Conservation (phyloP, 2,113 vertebrate species). For the Catharus minimus region DNA sequence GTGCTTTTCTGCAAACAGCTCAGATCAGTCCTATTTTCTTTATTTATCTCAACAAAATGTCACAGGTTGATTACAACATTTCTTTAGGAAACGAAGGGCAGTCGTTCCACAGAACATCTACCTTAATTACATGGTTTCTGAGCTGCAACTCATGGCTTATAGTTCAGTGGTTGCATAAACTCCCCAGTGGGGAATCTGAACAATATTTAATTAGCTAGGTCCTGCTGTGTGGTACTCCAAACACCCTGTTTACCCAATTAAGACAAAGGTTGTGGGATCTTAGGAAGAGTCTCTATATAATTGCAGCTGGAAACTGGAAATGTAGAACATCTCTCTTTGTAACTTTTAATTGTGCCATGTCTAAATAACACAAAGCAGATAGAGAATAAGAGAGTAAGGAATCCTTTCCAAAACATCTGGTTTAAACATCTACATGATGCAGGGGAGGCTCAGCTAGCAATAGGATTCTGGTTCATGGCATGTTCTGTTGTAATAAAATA, state of each 20-base stretch:
- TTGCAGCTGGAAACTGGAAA: conserved; percentile 16
- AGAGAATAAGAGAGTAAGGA: neutral
- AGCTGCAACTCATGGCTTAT: neutral
- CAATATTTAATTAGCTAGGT: conserved; percentile 47
- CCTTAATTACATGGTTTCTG: conserved; percentile 44
- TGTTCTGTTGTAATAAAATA: neutral
- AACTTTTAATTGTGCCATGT: neutral
- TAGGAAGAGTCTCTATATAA: neutral
- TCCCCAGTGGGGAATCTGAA: conserved; percentile 23
- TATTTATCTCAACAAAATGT: neutral
- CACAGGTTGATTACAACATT: neutral
- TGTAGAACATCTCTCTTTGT: neutral
- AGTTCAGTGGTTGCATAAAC: conserved; percentile 22
- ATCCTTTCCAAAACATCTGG: neutral
- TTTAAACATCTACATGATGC: neutral
- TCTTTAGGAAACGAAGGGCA: neutral
- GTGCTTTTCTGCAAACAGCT: neutral
- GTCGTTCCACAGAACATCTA: neutral
- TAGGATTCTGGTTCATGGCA: neutral
- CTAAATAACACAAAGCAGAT: neutral
- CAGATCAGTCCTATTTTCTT: neutral
- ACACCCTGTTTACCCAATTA: conserved; percentile 49
- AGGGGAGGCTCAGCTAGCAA: neutral
- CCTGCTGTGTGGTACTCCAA: conserved; percentile 39
- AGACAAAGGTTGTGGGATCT: conserved; percentile 20